Base-by-base conservation (phyloP, 2,113 vertebrate genomes). In the Bombycilla garrulus region DNA sequence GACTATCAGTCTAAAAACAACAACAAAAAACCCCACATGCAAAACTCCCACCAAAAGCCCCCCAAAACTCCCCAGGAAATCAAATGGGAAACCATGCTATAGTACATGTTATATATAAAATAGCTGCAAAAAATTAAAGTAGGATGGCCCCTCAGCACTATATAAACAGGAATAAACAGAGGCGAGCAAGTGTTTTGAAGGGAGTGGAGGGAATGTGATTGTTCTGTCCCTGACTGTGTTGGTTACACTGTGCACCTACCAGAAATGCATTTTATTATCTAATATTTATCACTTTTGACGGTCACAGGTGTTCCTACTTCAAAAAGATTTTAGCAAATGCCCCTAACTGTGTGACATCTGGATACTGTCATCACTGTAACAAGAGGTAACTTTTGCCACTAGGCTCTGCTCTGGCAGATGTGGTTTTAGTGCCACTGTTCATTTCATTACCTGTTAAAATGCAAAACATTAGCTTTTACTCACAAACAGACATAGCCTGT, bases 271-370 rank as follows among this genome's bases (percentile, higher is more conserved):
- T 91, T 65, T 86, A 66, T 73, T 91, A 58, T 53, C 69, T 82
- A 95, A 84, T 76, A 89, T 76, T 96, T 91, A 87, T 66, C 66
- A 81, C 62, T 78, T 94, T 73, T 94, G 83, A 83, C 1, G 44
- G 82, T 81, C 56, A 60, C 83, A 91, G 91, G 89, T 96, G 80
- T 91, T 96, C 80, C 85, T 91, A 35, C 61, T 81, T 94, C 88
- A 88, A 12, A 95, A 93, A 90, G 80, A 83, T 92, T 95, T 97
- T 76, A 92, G 86, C 92, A 94, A 94, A 93, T 40, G 60, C 94
- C 93, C 91, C 92, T 97, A 91, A 96, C 96, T 89, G 91, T 80
- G 95, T 90, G 94, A 95, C 93, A 97, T 95, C 85, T 97, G 92
- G 94, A 69, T 90, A 36, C 81, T 91, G 92, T 93, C 96, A 95